Base-by-base conservation (phyloP, 2,888 invertebrate species). In the Argyresthia goedartella region DNA sequence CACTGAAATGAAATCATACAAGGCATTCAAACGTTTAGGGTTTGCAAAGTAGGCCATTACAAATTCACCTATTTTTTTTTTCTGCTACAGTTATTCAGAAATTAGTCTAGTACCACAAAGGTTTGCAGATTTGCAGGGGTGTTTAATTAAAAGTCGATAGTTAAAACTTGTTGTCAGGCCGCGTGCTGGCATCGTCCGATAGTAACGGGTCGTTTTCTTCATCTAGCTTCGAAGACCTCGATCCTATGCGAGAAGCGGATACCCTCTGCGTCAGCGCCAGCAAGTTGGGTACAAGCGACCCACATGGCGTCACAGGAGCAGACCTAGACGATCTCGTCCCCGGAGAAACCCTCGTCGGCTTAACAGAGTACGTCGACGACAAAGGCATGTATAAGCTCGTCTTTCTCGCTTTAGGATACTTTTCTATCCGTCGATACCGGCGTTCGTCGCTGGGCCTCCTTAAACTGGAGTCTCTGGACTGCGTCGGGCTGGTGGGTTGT, bases 401-500 rank as follows among this genome's bases (percentile, higher is more conserved):
- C 65, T 91, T 91, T 64, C 90, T 88, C 42, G 75, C 67, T 56
- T 73, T 73, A 43, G 72, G 61, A 8, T 69, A 62, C 58, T 73
- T 77, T 25, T 82, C 76, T 41, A 73, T 55, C 59, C 87, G 71
- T 78, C 90, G 59, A 42, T 73, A 69, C 61, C 87, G 70, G 82
- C 90, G 54, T 81, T 91, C 73, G 86, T 87, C 82, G 53, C 67
- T 73, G 11, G 72, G 67, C 70, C 92, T 91, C 59, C 92, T 90
- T 55, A 94, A 90, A 53, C 93, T 87, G 33, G 94, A 88, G 61
- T 94, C 93, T 50, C 90, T 88, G 57, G 93, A 91, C 59, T 91
- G 88, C 10, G 93, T 94, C 6, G 95, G 95, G 66, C 93, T 94
- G n/a, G 94, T 95, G 2, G 94, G 93, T 61, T 91, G 89, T 0